Conservation (phyloP, 2,797 vertebrate genomes). For the Eptatretus atami region DNA sequence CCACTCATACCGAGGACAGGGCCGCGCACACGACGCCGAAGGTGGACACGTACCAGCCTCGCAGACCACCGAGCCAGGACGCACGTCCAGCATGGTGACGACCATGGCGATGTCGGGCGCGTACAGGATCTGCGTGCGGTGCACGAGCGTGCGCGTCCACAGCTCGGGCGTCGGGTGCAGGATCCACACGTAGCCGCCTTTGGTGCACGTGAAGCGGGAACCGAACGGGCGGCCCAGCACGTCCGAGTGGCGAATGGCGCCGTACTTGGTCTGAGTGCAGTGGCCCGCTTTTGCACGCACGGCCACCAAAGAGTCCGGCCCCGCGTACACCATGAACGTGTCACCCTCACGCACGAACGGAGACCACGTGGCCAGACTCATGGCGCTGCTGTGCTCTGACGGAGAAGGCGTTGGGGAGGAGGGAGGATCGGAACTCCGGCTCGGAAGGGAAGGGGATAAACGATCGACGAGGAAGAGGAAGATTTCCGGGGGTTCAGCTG, state of each 20-base stretch:
- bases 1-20: too few relatives aligned
- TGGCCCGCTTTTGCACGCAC: conserved; percentile 45
- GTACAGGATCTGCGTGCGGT: conserved; percentile 90
- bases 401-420: too few relatives aligned
- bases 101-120: conserved; percentile 72
- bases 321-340: conserved; percentile 48
- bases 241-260: conserved; percentile 52
- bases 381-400: conserved; percentile 11
- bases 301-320: conserved; percentile 51
- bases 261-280: conserved; percentile 71
- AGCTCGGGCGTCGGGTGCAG: conserved; percentile 75
- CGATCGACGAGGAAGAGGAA: too few relatives aligned
- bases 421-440: too few relatives aligned
- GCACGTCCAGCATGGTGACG: conserved; percentile 86
- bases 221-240: conserved; percentile 61
- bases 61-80: conserved; percentile 63
- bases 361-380: conserved; percentile 71
- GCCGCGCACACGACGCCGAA: too few relatives aligned
- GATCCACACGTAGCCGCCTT: conserved; percentile 69
- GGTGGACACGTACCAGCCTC: conserved; percentile 35
- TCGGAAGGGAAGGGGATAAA: too few relatives aligned
- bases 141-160: conserved; percentile 64
- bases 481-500: too few relatives aligned
- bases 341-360: conserved; percentile 51
- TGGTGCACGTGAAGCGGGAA: conserved; percentile 72